Conservation (phyloP, 2,113 vertebrate species). For the Circaetus cinerascens region DNA sequence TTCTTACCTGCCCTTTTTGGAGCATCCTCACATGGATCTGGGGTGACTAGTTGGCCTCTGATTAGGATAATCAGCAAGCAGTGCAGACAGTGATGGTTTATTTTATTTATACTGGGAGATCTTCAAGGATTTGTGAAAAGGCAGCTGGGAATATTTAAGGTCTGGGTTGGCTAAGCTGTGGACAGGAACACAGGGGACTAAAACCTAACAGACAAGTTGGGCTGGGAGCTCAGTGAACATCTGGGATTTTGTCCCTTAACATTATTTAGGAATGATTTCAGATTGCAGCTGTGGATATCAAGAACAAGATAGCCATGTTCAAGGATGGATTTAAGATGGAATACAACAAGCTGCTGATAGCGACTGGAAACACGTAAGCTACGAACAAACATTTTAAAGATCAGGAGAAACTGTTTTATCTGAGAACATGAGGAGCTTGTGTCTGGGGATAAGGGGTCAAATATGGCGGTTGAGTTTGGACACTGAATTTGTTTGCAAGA, state of each 20-base stretch:
- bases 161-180: not conserved
- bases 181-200: not conserved
- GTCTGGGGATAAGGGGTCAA: not conserved
- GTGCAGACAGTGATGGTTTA: not conserved
- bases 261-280: constrained; percentile 60
- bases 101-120: not conserved
- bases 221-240: not conserved
- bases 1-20: not conserved
- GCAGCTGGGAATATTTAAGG: not conserved
- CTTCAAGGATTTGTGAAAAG: not conserved
- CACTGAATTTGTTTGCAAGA: not conserved
- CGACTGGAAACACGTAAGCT: constrained; percentile 90
- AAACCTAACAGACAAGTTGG: not conserved
- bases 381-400: not conserved
- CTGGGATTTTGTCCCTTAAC: not conserved
- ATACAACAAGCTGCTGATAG: constrained; percentile 93
- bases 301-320: constrained; percentile 86
- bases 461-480: not conserved
- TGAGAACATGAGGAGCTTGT: not conserved
- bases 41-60: not conserved
- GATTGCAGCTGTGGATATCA: constrained; percentile 88
- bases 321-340: constrained; percentile 94
- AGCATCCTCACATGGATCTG: not conserved
- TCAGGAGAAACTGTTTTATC: not conserved
- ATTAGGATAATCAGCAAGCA: not conserved